Evolutionary conservation across 1,140 invertebrate species (phyloP), one percentile per base, ranked within the genome.

Genomic region (Cyclargus thomasi): DNA sequence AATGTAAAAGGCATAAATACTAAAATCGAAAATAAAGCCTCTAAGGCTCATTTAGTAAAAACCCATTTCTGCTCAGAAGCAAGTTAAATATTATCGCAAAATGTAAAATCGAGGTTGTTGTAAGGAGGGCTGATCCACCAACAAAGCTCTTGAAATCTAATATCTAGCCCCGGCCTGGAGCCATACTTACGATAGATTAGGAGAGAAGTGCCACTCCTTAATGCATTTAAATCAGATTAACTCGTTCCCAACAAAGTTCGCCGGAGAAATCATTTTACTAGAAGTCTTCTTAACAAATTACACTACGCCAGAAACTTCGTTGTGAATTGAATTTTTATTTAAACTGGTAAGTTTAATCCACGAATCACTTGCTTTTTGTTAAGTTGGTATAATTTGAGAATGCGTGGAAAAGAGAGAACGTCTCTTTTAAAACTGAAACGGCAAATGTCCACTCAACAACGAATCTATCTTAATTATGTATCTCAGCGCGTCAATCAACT

Each of bases 191-290:
- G 39, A 47, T 47, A 47, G 39, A 47, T 47, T 47, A 47, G 5
- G 14, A 11, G 14, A 47, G 39, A 47, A 47, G 39, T 47, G 39
- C 39, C 39, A 47, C 39, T 47, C 10, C 39, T 47, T 47, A 47
- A 47, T 47, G 39, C 39, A 47, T 47, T 47, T 47, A 47, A 47
- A 16, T 47, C 39, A 47, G 39, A 47, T 47, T 47, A 47, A 47
- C 39, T 47, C 39, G 39, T 47, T 47, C 39, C 39, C 39, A 47
- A 47, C 39, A 47, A 47, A 47, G 11, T 47, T 47, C 39, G 14
- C 39, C 14, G 11, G 39, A 47, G 39, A 47, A 47, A 47, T 47
- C 39, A 47, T 47, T 39, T 47, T 47, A 47, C 39, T 47, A 47
- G 2, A 16, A 47, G 11, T 47, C 39, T 47, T 47, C 39, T 47